Conservation (phyloP, 2,113 vertebrate species). For the Chamaetylas fuelleborni region DNA sequence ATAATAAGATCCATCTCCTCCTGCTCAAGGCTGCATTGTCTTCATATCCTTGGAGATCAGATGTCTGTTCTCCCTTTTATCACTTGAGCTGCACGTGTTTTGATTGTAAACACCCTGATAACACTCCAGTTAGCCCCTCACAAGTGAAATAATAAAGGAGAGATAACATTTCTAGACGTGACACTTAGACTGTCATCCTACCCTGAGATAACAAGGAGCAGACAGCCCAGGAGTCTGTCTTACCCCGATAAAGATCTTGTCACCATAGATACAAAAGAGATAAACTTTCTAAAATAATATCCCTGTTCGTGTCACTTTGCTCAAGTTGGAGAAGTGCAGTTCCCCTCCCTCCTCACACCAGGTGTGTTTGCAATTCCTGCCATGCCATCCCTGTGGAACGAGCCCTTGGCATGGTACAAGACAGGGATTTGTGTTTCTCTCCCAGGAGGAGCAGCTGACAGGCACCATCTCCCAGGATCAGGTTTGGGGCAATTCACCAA, state of each 20-base stretch:
- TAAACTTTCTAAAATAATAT: conserved; percentile 74
- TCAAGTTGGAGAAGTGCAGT: conserved; percentile 17
- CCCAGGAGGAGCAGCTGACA: not conserved
- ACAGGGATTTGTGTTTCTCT: not conserved
- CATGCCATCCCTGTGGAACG: not conserved
- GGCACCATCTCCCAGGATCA: not conserved
- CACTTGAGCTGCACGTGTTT: conserved; percentile 57
- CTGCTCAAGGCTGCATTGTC: conserved; percentile 63
- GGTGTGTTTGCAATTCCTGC: conserved; percentile 12
- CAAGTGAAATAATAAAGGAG: conserved; percentile 68
- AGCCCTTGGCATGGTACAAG: accelerated
- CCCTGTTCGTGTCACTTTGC: conserved; percentile 62
- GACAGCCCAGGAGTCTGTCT: not conserved
- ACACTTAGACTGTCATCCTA: conserved; percentile 52
- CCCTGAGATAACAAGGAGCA: conserved; percentile 64
- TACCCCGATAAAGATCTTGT: conserved; percentile 65
- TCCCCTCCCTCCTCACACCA: not conserved
- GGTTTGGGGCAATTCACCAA: not conserved
- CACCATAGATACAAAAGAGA: conserved; percentile 71
- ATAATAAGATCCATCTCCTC: conserved; percentile 62
- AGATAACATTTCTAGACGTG: conserved; percentile 65
- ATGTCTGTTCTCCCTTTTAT: conserved; percentile 66
- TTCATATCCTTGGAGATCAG: conserved; percentile 71
- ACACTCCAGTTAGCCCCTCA: conserved; percentile 62
- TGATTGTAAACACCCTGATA: conserved; percentile 70